These are phyloP conservation scores for Caiman crocodilus DNA, from an alignment of 2,797 vertebrate species.

Conservation along the genomic window DNA sequence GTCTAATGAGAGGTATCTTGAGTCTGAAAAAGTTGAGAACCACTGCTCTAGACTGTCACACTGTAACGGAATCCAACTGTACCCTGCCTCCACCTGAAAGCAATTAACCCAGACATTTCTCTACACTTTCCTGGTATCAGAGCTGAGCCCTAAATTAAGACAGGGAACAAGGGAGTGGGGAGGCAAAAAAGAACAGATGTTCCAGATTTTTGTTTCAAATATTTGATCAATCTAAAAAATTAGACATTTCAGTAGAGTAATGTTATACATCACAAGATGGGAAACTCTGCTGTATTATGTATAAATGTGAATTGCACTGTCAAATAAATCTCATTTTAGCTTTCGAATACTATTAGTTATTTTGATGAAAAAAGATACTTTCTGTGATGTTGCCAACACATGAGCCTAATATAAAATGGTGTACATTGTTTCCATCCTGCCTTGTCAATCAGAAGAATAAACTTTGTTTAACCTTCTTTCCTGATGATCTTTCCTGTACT, in stretches of 20 bases:
- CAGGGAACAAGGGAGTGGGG: background rate
- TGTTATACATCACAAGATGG: background rate
- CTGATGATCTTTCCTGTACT: background rate
- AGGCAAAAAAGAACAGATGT: background rate
- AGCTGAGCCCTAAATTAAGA: background rate
- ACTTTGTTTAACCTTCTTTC: background rate
- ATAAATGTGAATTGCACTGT: accelerated
- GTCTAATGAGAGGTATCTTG: too few relatives aligned
- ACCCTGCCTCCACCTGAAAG: background rate
- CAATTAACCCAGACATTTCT: background rate
- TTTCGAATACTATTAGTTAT: background rate
- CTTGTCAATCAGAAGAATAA: background rate
- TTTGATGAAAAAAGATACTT: background rate
- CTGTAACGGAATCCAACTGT: background rate
- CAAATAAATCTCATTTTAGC: background rate
- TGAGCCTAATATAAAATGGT: background rate
- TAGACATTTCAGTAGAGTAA: background rate
- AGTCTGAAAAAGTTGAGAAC: too few relatives aligned
- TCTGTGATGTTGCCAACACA: background rate
- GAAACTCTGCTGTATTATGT: background rate
- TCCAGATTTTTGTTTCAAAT: background rate
- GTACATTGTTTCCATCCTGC: background rate
- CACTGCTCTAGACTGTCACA: background rate
- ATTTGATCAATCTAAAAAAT: background rate
- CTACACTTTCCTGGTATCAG: background rate